Evolutionary conservation across 2,797 vertebrate genomes (phyloP).

Genomic region (Denticeps clupeoides): DNA sequence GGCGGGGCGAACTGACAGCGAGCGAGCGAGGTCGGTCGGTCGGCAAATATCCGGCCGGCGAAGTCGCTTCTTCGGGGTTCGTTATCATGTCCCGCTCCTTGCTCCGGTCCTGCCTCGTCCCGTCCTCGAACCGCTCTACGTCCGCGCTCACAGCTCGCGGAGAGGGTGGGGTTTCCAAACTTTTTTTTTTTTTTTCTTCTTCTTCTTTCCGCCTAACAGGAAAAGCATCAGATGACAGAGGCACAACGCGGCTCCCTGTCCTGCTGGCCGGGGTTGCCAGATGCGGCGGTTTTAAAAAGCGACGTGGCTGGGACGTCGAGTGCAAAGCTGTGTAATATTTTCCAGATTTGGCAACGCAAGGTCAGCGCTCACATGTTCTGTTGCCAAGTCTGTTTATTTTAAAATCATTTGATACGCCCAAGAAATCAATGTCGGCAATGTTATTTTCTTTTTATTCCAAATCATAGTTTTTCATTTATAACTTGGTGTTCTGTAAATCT

Average conservation of each 20-base stretch:
- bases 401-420: no score
- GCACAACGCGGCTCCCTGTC: slow-evolving; percentile 1
- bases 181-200: slow-evolving; percentile 63
- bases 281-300: neutral
- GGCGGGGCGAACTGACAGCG: no score
- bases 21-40: no score
- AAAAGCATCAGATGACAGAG: slow-evolving; percentile 70
- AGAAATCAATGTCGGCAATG: no score
- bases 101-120: slow-evolving; percentile 41
- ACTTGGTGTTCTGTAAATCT: no score
- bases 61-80: slow-evolving; percentile 18
- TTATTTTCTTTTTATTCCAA: no score
- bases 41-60: slow-evolving; percentile 19
- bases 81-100: slow-evolving; percentile 29
- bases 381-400: no score
- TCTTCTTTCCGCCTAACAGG: slow-evolving; percentile 64
- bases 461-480: no score
- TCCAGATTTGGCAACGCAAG: no score
- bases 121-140: slow-evolving; percentile 56
- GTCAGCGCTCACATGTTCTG: no score
- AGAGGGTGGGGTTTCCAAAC: slow-evolving; percentile 68
- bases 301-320: no score
- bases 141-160: slow-evolving; percentile 31
- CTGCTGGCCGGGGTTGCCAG: neutral
- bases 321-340: no score